Evolutionary conservation across 1,140 invertebrate species (phyloP), one percentile per base, ranked within the genome.

Genomic region (Caenorhabditis brenneri): DNA sequence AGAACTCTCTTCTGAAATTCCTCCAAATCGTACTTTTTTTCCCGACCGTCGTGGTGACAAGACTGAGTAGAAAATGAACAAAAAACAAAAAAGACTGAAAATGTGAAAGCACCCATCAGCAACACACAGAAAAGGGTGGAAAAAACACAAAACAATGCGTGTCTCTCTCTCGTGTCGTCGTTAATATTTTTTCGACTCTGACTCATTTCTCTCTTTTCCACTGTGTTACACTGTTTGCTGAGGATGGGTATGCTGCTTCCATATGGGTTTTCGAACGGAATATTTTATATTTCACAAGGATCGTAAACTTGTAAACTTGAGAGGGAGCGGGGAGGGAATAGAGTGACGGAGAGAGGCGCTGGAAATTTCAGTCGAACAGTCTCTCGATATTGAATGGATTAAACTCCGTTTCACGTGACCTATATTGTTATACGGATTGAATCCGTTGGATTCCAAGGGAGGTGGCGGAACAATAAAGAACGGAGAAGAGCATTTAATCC

Each of bases 171-270:
- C n/a, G n/a, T n/a, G n/a, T n/a, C 27, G 53, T n/a, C 65, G 33
- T 74, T 74, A 74, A 74, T 74, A 74, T 74, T 74, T n/a, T n/a
- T 74, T 74, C 36, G 65, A 74, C 65, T 74, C 33, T 74, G 65
- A 74, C 65, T 74, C 65, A 74, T 74, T 74, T 27, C 24, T 15
- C 22, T 6, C 22, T 27, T 55, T 55, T 55, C 27, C 15, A 5
- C 15, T 55, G n/a, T 12, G 22, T 55, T 5, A 6, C 53, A 74
- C 36, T 74, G 65, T 74, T 74, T 74, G 65, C 65, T n/a, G 55
- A 58, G 24, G 60, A 27, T n/a, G 65, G 12, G 3, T 24, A 4
- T 2, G 5, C 36, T 12, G 24, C 24, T 51, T 51, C 27, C 24
- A 15, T 22, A 42, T 24, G 33, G 36, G 36, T 33, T 42, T 39